phyloP scores from a whole-genome alignment of 2,797 vertebrate genomes.

The Hapalemur alaotrensis region DNA sequence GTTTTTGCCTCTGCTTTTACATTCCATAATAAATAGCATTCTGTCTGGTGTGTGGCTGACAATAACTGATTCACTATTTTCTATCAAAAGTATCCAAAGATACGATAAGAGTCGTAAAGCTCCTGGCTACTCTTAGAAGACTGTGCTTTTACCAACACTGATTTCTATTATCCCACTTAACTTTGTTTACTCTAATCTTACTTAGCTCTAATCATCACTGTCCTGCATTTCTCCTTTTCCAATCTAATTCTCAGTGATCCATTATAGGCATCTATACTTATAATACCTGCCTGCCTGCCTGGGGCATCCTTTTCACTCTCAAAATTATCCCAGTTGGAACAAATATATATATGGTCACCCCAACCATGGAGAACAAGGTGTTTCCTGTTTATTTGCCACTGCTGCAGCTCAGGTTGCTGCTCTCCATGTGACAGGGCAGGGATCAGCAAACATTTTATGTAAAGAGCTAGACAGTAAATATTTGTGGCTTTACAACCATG shows the following conservation, averaged over 20 bases:
- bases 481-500: neutral
- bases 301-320: neutral
- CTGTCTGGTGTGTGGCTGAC: neutral
- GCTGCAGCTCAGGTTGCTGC: neutral
- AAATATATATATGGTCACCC: neutral
- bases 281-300: neutral
- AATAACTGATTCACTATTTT: constrained; percentile 35
- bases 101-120: neutral
- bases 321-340: neutral
- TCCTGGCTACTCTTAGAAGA: neutral
- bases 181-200: constrained; percentile 18
- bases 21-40: constrained; percentile 35
- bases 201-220: neutral
- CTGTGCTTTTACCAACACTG: neutral
- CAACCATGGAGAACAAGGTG: neutral
- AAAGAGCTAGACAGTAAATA: neutral
- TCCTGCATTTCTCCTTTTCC: neutral
- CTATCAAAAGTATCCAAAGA: neutral
- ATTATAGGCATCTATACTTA: neutral
- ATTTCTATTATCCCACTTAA: constrained; percentile 40
- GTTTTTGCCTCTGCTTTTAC: constrained; percentile 44
- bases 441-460: neutral
- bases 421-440: neutral
- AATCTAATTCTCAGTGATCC: neutral
- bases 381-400: neutral